Evolutionary conservation across 2,888 invertebrate genomes (phyloP).

Genomic region (Eurytoma adleriae): DNA sequence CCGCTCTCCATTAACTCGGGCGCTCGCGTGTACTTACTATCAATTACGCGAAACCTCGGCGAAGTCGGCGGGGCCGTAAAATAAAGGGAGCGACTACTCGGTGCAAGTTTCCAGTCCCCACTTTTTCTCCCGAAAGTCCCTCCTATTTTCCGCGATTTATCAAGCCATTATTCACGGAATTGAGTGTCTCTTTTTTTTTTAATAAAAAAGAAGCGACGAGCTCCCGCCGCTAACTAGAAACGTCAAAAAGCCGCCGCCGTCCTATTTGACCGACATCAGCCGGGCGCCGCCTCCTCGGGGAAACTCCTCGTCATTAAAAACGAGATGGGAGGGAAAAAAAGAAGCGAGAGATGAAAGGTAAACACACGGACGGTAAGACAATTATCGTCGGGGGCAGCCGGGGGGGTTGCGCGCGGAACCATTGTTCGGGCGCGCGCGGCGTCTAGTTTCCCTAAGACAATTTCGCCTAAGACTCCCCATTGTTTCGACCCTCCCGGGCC

Average conservation of each 20-base stretch:
- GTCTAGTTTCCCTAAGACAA: slow-evolving; percentile 43
- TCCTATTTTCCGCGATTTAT: no score
- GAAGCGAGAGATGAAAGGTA: slow-evolving; percentile 36
- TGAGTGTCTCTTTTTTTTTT: no score
- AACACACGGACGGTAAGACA: slow-evolving; percentile 41
- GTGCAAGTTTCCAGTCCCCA: no score
- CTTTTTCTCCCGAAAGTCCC: no score
- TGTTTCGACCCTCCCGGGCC: slow-evolving; percentile 18
- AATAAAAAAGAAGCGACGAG: no score
- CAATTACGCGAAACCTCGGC: no score
- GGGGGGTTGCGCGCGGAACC: neutral
- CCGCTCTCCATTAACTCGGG: slow-evolving; percentile 1
- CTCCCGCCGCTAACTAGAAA: no score
- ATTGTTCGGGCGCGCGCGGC: slow-evolving; percentile 32
- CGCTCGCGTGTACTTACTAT: neutral
- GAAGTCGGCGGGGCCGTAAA: no score
- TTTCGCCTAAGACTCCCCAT: slow-evolving; percentile 37
- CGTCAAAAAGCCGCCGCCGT: no score
- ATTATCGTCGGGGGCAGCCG: slow-evolving; percentile 23
- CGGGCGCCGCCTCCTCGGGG: no score
- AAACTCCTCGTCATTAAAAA: neutral
- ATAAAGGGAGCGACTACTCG: no score
- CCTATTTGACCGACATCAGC: neutral
- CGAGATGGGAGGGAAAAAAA: neutral
- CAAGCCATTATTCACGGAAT: no score